Conservation (phyloP, 2,797 vertebrate species). For the Semaprochilodus insignis region DNA sequence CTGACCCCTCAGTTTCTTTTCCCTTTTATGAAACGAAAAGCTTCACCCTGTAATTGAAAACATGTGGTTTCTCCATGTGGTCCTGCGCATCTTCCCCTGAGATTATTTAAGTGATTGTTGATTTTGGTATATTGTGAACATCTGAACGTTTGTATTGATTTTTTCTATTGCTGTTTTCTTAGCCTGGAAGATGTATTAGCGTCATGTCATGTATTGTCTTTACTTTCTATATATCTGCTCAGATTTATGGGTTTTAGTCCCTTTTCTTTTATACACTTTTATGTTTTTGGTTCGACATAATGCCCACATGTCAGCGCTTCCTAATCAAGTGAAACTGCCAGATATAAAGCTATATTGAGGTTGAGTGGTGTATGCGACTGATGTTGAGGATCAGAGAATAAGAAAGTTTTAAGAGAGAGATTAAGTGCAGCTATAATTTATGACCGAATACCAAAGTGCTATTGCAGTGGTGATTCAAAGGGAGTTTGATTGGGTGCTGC, state of each 20-base stretch:
- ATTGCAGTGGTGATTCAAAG: slow-evolving; percentile 46
- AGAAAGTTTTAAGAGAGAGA: slow-evolving; percentile 23
- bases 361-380: slow-evolving; percentile 11
- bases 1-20: slow-evolving; percentile 59
- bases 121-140: slow-evolving; percentile 71
- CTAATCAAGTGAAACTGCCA: slow-evolving; percentile 54
- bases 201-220: slow-evolving; percentile 56
- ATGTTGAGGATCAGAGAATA: neutral
- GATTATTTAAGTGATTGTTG: slow-evolving; percentile 68
- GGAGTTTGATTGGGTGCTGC: slow-evolving; percentile 42
- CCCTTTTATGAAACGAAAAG: neutral
- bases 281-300: slow-evolving; percentile 21
- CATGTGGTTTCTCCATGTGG: slow-evolving; percentile 55
- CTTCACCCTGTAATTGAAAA: slow-evolving; percentile 63
- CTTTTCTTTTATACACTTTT: slow-evolving; percentile 26
- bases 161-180: slow-evolving; percentile 59
- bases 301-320: slow-evolving; percentile 42
- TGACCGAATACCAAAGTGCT: slow-evolving; percentile 59
- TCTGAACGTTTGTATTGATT: slow-evolving; percentile 75
- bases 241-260: slow-evolving; percentile 9
- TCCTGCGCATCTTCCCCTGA: slow-evolving; percentile 49
- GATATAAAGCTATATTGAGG: slow-evolving; percentile 51
- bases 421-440: slow-evolving; percentile 54
- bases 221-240: slow-evolving; percentile 58
- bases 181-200: slow-evolving; percentile 44